Base-by-base conservation (phyloP, 2,888 invertebrate species). In the Lasioglossum leucozonium region DNA sequence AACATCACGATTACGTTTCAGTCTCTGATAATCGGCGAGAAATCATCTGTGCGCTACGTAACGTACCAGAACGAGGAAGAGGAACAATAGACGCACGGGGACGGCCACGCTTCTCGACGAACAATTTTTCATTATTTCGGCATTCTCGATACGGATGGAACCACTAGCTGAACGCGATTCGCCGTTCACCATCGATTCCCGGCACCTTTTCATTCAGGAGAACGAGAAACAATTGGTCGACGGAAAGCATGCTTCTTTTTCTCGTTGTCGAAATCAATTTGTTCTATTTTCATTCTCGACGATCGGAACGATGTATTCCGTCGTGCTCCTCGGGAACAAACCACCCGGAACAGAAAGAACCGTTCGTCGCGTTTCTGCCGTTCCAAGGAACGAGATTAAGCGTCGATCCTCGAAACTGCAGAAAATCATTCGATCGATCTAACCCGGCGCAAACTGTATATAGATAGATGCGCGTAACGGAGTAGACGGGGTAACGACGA, bases 21-120 rank as follows among this genome's bases (percentile, higher is more conserved):
- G 98, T 98, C 98, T 34, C 95, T 99, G 87, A 98, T 99, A 90
- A 97, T 98, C 94, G 98, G 98, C 87, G 99, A 99, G 92, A 98
- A 98, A 92, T 98, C 98, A 77, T 98, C 99, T 71, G 98, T 99
- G 51, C 97, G 99, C 91, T 99, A 99, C 95, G 98, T 99, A 80
- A 99, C 98, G 93, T 99, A 99, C 95, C 98, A 98, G 95, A 98
- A 98, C 95, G 98, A 98, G 93, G 98, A 98, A 91, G 98, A 98
- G 86, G 97, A 97, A 94, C 97, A 96, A 95, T 93, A 92, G 89
- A 87, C 26, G 40, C 0, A 51, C 47, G 65, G 40, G n/a, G n/a
- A n/a, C n/a, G n/a, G n/a, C n/a, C n/a, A n/a, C n/a, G n/a, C 69
- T 62, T 74, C 67, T 37, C 34, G 18, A 55, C 51, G 42, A 44